Evolutionary conservation across 2,113 vertebrate species (phyloP).

Genomic region (Nycticryphes semicollaris): DNA sequence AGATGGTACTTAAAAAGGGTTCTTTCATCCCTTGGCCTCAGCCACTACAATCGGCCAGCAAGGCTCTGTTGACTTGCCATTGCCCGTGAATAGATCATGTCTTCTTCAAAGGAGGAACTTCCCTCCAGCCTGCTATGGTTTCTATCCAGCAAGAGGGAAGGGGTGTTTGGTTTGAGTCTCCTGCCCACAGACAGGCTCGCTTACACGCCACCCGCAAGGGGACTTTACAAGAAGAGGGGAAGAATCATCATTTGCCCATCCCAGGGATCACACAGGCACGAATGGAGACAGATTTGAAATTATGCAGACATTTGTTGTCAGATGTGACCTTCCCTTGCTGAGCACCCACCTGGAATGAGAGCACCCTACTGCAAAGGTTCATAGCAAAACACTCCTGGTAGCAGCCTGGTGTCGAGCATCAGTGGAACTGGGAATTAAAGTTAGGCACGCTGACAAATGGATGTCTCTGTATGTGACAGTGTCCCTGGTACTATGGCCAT

Average conservation of each 20-base stretch:
- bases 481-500: fast-evolving
- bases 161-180: background rate
- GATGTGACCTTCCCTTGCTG: fast-evolving
- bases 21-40: background rate
- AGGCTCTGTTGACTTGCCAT: fast-evolving
- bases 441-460: fast-evolving
- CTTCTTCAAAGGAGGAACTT: constrained; percentile 1
- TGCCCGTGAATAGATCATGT: background rate
- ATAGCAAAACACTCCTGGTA: background rate
- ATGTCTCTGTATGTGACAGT: fast-evolving
- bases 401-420: background rate
- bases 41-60: background rate
- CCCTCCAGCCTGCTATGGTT: background rate
- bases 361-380: fast-evolving
- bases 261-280: fast-evolving
- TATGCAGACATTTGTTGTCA: background rate
- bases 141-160: background rate
- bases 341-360: background rate
- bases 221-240: background rate
- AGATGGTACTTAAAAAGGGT: background rate
- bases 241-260: background rate
- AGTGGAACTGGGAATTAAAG: background rate
- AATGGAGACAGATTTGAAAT: background rate
- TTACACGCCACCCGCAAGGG: background rate
- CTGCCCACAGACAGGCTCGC: background rate